Conservation (phyloP, 2,113 vertebrate species). For the Dicrurus megarhynchus region DNA sequence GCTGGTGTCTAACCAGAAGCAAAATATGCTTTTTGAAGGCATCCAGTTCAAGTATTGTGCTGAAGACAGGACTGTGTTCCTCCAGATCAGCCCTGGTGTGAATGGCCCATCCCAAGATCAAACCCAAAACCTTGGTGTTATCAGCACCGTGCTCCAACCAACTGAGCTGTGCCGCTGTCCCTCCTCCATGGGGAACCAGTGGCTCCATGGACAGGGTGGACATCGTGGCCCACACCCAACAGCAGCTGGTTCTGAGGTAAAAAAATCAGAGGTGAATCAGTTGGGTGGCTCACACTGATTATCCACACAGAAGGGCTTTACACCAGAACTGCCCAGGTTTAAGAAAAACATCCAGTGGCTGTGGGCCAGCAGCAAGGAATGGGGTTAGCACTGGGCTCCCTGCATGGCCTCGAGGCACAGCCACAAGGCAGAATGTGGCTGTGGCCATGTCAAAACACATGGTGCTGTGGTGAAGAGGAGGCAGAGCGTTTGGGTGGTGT, state of each 20-base stretch:
- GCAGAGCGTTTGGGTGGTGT: neutral
- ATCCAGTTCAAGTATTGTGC: neutral
- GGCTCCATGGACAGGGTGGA: neutral
- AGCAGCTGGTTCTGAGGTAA: neutral
- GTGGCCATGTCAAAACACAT: fast-evolving
- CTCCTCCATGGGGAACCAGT: fast-evolving
- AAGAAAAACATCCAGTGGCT: neutral
- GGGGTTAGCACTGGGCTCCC: neutral
- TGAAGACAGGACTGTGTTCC: neutral
- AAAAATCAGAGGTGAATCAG: neutral
- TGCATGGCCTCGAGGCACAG: neutral
- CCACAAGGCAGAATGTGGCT: neutral
- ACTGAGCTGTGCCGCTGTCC: neutral
- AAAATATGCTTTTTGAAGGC: neutral
- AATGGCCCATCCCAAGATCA: neutral
- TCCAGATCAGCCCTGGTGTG: neutral
- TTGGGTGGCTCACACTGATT: neutral
- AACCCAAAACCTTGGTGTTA: neutral
- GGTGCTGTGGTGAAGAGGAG: fast-evolving
- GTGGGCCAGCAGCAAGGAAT: neutral
- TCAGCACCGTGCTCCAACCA: neutral
- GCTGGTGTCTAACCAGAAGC: neutral
- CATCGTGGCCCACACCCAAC: neutral
- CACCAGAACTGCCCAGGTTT: neutral
- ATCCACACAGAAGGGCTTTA: neutral